Evolutionary conservation across 1,140 invertebrate genomes (phyloP), one percentile per base, ranked within the genome.

Genomic region (Orchestia grillus): DNA sequence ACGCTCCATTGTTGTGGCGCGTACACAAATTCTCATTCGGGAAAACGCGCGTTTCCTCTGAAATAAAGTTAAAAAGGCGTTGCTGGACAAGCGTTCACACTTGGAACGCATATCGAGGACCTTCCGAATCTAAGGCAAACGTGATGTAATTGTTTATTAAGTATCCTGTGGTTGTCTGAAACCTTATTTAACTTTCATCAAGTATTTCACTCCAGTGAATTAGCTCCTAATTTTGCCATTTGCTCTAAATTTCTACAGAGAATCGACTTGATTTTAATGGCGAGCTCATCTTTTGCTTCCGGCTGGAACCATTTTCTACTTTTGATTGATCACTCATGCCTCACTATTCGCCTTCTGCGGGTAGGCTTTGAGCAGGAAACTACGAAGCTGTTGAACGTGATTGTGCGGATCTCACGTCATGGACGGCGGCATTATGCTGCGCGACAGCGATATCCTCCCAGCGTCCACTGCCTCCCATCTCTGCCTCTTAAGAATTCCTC

Each of bases 401-500:
- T 53, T 53, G 47, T 53, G 47, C 47, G 19, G 47, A 53, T 53
- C 47, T 53, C 47, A 53, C 47, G 11, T 53, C 47, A 53, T 6
- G 47, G 19, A 53, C 47, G 47, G 15, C 47, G 47, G 15, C 62
- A 77, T 77, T 77, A 36, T 77, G 62, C 62, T 23, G 62, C 47
- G 47, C 47, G 47, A 53, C 47, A 19, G 19, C 47, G 47, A 53
- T 53, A 19, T 77, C 62, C 62, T 77, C 1, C 62, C 11, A 1
- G 88, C 88, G 11, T 16, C 40, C 92, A 45, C 11, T 94, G 4
- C 92, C 44, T 47, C 40, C 92, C 43, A 40, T 44, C 36, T 40
- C 92, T 3, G 44, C 36, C 92, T 94, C 36, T 94, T 94, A 44
- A 45, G 92, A 44, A 94, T 94, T 94, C 92, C 44, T 47, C 11